Conservation (phyloP, 2,113 vertebrate species). For the Sinocyclocheilus rhinocerous region DNA sequence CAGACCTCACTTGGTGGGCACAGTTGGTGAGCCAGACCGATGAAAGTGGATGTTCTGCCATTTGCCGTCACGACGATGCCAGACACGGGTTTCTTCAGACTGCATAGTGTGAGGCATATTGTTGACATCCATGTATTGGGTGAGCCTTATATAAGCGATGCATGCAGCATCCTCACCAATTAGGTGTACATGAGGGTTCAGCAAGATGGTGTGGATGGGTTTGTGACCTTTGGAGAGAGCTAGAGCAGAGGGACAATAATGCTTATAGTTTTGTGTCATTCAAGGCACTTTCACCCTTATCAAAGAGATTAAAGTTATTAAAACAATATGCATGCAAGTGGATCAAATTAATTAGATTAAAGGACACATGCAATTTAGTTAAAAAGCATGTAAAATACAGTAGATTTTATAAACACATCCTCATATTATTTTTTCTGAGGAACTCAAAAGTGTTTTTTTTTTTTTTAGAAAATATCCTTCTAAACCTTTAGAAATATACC, state of each 20-base stretch:
- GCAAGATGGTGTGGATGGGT: constrained; percentile 93
- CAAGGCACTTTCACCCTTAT: not conserved
- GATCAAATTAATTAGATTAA: not conserved
- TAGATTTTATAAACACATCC: too few species aligned
- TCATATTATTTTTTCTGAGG: too few species aligned
- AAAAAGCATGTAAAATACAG: not conserved
- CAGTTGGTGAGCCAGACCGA: constrained; percentile 91
- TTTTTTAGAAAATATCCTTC: too few species aligned
- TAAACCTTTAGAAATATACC: too few species aligned
- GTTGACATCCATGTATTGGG: constrained; percentile 88
- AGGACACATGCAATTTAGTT: not conserved
- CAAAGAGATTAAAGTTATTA: not conserved
- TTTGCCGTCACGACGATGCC: constrained; percentile 95
- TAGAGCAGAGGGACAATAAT: constrained; percentile 57
- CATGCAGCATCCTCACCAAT: constrained; percentile 95
- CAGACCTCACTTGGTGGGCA: constrained; percentile 86
- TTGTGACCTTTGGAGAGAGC: constrained; percentile 89
- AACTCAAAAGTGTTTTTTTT: too few species aligned
- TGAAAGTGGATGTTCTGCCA: constrained; percentile 99
- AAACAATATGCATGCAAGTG: not conserved
- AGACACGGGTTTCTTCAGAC: constrained; percentile 94
- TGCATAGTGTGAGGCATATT: constrained; percentile 94
- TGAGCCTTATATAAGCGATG: constrained; percentile 94
- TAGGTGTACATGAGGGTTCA: constrained; percentile 95
- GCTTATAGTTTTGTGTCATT: not conserved